Evolutionary conservation across 2,797 vertebrate genomes (phyloP).

Genomic region (Pseudochaenichthys georgianus): DNA sequence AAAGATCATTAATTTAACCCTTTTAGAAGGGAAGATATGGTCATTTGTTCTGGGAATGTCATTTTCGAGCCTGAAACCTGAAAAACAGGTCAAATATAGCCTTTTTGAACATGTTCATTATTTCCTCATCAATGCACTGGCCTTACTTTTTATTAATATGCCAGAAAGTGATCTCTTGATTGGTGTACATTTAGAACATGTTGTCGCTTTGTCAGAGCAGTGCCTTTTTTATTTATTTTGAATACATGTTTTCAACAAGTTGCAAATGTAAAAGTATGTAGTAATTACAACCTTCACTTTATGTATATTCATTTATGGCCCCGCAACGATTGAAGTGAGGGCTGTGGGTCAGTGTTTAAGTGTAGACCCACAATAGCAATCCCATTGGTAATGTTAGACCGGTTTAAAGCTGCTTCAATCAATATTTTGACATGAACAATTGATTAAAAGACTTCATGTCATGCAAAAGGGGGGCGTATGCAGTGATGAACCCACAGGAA

Average conservation of each 20-base stretch:
- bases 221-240: not conserved
- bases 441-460: constrained; percentile 31
- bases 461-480: not conserved
- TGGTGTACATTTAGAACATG: not conserved
- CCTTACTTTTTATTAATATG: not conserved
- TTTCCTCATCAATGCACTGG: constrained; percentile 12
- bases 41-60: too few species aligned
- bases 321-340: constrained; percentile 9
- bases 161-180: not conserved
- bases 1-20: too few species aligned
- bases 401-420: constrained; percentile 33
- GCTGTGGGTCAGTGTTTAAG: constrained; percentile 33
- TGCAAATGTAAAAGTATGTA: not conserved
- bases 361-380: constrained; percentile 31
- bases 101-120: constrained; percentile 13
- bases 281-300: not conserved
- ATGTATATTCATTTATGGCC: not conserved
- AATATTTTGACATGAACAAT: constrained; percentile 44
- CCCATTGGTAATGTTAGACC: constrained; percentile 33
- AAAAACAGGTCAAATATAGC: not conserved
- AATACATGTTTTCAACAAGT: constrained; percentile 12
- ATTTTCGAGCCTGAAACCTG: too few species aligned
- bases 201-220: too few species aligned
- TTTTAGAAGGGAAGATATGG: too few species aligned
- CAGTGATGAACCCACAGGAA: constrained; percentile 6